Evolutionary conservation across 2,797 vertebrate species (phyloP).

Genomic region (Naso thynnoides): DNA sequence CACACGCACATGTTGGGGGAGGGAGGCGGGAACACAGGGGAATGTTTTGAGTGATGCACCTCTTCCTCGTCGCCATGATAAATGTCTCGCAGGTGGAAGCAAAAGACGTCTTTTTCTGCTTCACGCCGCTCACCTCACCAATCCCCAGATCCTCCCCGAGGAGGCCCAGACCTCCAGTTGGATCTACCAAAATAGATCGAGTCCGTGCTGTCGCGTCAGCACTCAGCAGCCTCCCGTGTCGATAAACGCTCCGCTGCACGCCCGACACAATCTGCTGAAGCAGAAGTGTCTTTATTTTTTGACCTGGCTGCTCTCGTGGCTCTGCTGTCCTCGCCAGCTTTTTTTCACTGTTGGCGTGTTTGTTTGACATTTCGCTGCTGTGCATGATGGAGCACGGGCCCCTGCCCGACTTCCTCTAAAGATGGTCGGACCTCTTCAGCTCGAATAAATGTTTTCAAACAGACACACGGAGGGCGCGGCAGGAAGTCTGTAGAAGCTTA

Average conservation of each 20-base stretch:
- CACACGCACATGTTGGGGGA: constrained; percentile 32
- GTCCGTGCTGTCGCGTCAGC: constrained; percentile 47
- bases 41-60: constrained; percentile 53
- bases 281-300: constrained; percentile 38
- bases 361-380: constrained; percentile 56
- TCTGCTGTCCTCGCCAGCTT: background rate
- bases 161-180: constrained; percentile 45
- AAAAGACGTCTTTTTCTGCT: constrained; percentile 20
- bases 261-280: constrained; percentile 38
- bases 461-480: background rate
- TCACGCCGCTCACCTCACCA: constrained; percentile 23
- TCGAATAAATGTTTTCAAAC: background rate
- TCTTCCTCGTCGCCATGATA: constrained; percentile 33
- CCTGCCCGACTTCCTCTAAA: constrained; percentile 32
- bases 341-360: constrained; percentile 24
- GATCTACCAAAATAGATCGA: constrained; percentile 46
- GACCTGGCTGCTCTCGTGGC: constrained; percentile 10
- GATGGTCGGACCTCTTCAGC: constrained; percentile 16
- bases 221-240: constrained; percentile 41
- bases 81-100: constrained; percentile 61
- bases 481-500: constrained; percentile 2
- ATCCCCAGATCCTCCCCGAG: constrained; percentile 1
- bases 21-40: constrained; percentile 25
- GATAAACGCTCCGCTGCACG: constrained; percentile 35
- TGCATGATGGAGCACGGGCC: constrained; percentile 55